Percentiles rank a stretch among this genome's conserved stretches.
phyloP scores from a whole-genome alignment of 2,888 invertebrate species.

The Hypolimnas misippus region DNA sequence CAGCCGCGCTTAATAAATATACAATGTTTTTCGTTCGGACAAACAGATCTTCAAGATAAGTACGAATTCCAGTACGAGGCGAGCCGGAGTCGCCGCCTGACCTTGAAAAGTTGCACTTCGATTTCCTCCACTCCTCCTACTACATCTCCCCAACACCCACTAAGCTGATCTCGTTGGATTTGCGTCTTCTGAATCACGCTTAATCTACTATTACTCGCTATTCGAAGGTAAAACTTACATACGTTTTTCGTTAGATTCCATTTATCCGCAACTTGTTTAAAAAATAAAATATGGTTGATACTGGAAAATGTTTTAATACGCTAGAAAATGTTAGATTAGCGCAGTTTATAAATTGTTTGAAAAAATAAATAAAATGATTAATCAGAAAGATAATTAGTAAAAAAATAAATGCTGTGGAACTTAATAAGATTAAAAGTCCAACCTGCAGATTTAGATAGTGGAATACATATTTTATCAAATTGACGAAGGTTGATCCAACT shows the following conservation, averaged over 20 bases:
- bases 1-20: neutral
- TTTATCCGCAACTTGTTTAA: neutral
- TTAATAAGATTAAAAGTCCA: constrained; percentile 17
- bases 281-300: neutral
- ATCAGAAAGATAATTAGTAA: neutral
- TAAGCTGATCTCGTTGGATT: constrained; percentile 36
- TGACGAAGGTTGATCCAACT: constrained; percentile 17
- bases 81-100: constrained; percentile 52
- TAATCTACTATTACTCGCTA: constrained; percentile 10
- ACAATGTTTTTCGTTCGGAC: constrained; percentile 7
- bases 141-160: constrained; percentile 28
- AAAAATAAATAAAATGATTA: too few relatives aligned
- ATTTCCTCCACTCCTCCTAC: constrained; percentile 45
- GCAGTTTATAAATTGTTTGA: too few relatives aligned
- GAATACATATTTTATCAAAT: constrained; percentile 11
- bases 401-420: neutral
- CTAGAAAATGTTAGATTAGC: neutral
- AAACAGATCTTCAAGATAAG: constrained; percentile 29
- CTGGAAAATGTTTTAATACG: neutral
- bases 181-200: constrained; percentile 33
- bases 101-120: constrained; percentile 72
- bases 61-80: constrained; percentile 18
- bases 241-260: neutral
- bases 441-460: constrained; percentile 14
- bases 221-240: neutral